Conservation (phyloP, 2,888 invertebrate species). For the Dolichopus griseipennis region DNA sequence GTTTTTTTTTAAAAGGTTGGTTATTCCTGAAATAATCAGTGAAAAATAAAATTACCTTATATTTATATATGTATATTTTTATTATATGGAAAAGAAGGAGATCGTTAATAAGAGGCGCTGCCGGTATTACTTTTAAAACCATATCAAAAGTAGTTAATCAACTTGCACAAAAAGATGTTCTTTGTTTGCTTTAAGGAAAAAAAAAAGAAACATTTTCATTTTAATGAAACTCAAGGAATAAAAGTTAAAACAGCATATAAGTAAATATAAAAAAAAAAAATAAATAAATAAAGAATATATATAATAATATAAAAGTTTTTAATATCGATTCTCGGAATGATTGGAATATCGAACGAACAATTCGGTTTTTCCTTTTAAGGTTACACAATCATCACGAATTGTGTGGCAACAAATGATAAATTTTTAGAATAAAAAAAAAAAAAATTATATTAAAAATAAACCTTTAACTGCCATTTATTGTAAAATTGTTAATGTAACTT, state of each 20-base stretch:
- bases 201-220: no score
- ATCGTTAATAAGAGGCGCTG: slow-evolving; percentile 2
- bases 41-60: background rate
- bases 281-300: background rate
- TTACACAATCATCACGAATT: no score
- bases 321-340: background rate
- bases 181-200: background rate
- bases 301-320: background rate
- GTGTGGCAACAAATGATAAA: no score
- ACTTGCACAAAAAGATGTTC: background rate
- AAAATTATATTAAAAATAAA: no score
- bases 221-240: no score
- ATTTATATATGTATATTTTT: background rate
- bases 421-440: no score
- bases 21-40: no score
- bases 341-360: background rate
- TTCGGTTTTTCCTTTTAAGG: no score
- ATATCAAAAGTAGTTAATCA: background rate
- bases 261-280: background rate
- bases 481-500: no score
- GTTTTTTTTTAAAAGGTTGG: no score
- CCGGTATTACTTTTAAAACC: background rate
- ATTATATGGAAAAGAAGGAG: background rate
- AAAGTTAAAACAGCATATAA: no score
- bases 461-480: no score